Base-by-base conservation (phyloP, 2,888 invertebrate species). In the Andrena minutula region DNA sequence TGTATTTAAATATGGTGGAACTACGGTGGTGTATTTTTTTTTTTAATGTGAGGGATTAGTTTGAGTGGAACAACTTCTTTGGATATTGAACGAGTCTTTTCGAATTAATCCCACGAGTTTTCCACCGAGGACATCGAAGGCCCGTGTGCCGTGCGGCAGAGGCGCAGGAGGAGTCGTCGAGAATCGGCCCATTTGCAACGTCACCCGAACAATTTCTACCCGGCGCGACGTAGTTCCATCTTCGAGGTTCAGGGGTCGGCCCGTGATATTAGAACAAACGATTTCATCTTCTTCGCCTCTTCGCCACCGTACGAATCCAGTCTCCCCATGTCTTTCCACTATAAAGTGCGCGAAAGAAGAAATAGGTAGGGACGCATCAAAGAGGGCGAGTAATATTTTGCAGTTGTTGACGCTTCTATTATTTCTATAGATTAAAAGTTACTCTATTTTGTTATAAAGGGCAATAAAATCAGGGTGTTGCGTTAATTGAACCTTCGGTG, bases 211-310 rank as follows among this genome's bases (percentile, higher is more conserved):
- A 87, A 87, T 87, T 87, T 87, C 83, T 78, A 82, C 75, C 83
- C 78, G 69, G 72, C 82, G 61, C 82, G 69, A 75, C 82, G 61
- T 84, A 82, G 79, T 86, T 86, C 78, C 86, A 84, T 86, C 84
- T 84, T 83, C 83, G 80, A 74, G 87, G 75, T 84, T 79, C 83
- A 76, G 79, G 75, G 75, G 78, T 79, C 51, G 79, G 73, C 53
- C 70, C 51, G 69, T 77, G 83, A 80, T 87, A 87, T 87, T 87
- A 87, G 87, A 87, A 87, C 87, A 87, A 87, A 87, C 87, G 87
- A 85, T 85, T 87, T 87, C 87, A 87, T 87, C 83, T 86, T 73
- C 75, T 65, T 70, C 68, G 53, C 64, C 47, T 71, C 49, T 7
- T 20, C 51, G 8, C 51, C 20, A 51, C 51, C 8, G 51, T 51